Conservation (phyloP, 2,888 invertebrate genomes). For the Myopa tessellatipennis region DNA sequence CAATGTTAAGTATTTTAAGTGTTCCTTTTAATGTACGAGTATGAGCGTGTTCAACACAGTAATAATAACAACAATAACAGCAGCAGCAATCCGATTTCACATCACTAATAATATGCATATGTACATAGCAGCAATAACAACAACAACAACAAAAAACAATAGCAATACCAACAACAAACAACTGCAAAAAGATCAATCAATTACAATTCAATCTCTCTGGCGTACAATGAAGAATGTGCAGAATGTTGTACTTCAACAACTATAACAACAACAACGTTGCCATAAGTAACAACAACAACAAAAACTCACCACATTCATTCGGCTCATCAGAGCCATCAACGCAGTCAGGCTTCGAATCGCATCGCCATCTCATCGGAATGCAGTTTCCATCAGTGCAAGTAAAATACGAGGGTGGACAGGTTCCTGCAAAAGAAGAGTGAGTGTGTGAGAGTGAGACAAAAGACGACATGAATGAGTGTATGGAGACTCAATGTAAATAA, state of each 20-base stretch:
- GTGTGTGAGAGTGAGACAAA: not conserved
- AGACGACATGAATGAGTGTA: not conserved
- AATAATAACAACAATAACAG: not conserved
- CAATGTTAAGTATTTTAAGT: too few relatives aligned
- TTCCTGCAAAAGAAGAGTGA: slow-evolving; percentile 54
- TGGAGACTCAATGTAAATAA: not conserved
- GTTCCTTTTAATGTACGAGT: too few relatives aligned
- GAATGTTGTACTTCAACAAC: too few relatives aligned
- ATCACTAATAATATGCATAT: not conserved
- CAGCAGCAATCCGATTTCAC: not conserved
- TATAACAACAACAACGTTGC: too few relatives aligned
- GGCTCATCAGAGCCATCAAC: slow-evolving; percentile 74
- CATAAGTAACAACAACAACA: not conserved
- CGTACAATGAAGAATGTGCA: too few relatives aligned
- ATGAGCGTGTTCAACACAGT: not conserved
- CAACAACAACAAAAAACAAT: not conserved
- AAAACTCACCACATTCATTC: slow-evolving; percentile 70
- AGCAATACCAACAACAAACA: not conserved
- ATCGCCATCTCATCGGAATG: slow-evolving; percentile 72
- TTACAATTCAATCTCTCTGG: too few relatives aligned
- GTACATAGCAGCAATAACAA: not conserved
- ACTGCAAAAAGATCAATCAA: too few relatives aligned
- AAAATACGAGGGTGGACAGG: slow-evolving; percentile 62
- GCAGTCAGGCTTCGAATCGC: slow-evolving; percentile 73
- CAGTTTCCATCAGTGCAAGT: slow-evolving; percentile 70